A percentile compares a stretch with the other conserved stretches of the same genome.
Conservation (phyloP, 2,113 vertebrate species). For the Eurypyga helias region DNA sequence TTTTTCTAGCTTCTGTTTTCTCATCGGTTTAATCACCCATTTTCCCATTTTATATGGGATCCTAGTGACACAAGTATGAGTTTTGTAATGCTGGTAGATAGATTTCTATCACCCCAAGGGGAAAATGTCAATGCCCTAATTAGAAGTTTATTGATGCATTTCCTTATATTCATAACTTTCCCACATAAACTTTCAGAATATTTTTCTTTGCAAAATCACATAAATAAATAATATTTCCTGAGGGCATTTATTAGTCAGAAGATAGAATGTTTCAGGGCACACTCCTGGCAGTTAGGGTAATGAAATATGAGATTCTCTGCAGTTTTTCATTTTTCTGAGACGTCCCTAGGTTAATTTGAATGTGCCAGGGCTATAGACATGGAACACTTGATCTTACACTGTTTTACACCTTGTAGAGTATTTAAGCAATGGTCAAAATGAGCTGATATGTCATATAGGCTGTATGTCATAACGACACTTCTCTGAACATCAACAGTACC, state of each 20-base stretch:
- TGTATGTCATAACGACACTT: not conserved
- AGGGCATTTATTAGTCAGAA: conserved; percentile 42
- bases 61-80: not conserved
- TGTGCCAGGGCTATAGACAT: not conserved
- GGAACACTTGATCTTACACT: not conserved
- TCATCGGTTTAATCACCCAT: not conserved
- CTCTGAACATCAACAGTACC: not conserved
- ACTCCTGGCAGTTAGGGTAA: conserved; percentile 17
- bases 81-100: not conserved
- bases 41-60: not conserved
- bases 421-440: not conserved
- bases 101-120: not conserved
- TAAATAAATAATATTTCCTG: conserved; percentile 57
- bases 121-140: conserved; percentile 8
- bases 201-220: conserved; percentile 35
- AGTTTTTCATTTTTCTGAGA: not conserved
- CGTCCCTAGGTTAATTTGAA: conserved; percentile 40
- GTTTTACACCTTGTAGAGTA: not conserved
- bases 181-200: conserved; percentile 17
- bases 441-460: not conserved
- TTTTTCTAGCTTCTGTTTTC: not conserved
- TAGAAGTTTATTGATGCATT: conserved; percentile 28
- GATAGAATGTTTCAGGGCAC: conserved; percentile 21
- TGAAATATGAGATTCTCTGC: not conserved
- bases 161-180: conserved; percentile 28